A percentile compares a stretch with the other conserved stretches of the same genome.
These are phyloP conservation scores for Psittacara wagleri DNA, from an alignment of 2,113 vertebrate genomes.

Conservation along the genomic window DNA sequence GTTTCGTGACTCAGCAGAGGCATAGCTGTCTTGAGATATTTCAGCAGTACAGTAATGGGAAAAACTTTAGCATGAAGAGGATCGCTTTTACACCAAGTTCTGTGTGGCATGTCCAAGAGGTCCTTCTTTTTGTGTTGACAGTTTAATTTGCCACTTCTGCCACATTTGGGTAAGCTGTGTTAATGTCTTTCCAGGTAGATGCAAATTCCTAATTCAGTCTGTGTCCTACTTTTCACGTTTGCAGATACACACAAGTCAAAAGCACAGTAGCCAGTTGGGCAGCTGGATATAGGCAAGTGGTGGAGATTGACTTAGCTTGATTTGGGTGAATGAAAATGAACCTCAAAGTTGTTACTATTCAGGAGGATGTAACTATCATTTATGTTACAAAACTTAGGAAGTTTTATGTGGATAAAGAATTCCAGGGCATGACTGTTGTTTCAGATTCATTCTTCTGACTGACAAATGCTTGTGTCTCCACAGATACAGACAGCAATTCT, in stretches of 20 bases:
- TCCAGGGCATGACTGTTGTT: not conserved
- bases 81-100: not conserved
- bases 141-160: not conserved
- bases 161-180: not conserved
- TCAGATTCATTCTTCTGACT: not conserved
- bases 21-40: not conserved
- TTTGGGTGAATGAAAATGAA: not conserved
- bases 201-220: not conserved
- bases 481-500: slow-evolving; percentile 91
- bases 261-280: not conserved
- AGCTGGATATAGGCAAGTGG: not conserved
- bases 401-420: not conserved
- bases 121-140: not conserved
- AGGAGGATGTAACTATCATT: not conserved
- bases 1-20: not conserved
- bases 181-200: not conserved
- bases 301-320: not conserved
- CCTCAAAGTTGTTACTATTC: not conserved
- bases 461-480: not conserved
- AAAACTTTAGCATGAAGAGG: not conserved
- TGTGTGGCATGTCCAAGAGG: not conserved
- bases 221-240: not conserved
- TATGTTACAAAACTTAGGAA: not conserved
- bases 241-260: not conserved
- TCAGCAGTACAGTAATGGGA: not conserved